Conservation (phyloP, 2,797 vertebrate species). For the Chaunax sp. region DNA sequence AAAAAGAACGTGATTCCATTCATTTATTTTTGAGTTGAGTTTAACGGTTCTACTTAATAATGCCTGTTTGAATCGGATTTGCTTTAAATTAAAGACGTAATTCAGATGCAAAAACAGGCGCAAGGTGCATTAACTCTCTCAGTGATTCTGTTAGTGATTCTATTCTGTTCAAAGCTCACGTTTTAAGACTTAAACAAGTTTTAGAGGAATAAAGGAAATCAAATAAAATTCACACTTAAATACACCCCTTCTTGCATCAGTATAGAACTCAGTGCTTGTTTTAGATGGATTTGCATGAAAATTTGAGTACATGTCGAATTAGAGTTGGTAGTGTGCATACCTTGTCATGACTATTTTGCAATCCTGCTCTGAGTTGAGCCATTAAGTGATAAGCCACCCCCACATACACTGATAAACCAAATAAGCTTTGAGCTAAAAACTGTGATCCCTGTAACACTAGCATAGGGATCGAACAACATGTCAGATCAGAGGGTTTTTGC, state of each 20-base stretch:
- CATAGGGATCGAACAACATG: conserved; percentile 52
- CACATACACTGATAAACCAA: conserved; percentile 62
- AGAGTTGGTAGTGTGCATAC: conserved; percentile 49
- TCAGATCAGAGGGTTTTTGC: conserved; percentile 56
- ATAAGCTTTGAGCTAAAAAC: conserved; percentile 63
- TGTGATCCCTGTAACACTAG: conserved; percentile 29
- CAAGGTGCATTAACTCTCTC: background rate
- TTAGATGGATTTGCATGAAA: conserved; percentile 68
- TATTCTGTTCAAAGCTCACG: conserved; percentile 13
- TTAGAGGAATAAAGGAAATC: conserved; percentile 25
- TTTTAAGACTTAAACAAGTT: conserved; percentile 35
- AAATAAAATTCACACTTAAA: conserved; percentile 63
- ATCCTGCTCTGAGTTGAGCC: conserved; percentile 59
- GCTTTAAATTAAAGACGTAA: too few relatives aligned
- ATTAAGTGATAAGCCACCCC: conserved; percentile 61
- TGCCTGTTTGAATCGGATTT: background rate
- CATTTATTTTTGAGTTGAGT: background rate
- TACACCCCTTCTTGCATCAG: conserved; percentile 45
- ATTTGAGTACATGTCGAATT: conserved; percentile 63
- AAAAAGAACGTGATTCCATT: conserved; percentile 51
- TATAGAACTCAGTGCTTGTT: conserved; percentile 20
- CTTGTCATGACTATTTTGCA: conserved; percentile 63
- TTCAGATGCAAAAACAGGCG: background rate
- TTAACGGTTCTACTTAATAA: background rate
- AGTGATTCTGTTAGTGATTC: background rate